Base-by-base conservation (phyloP, 2,113 vertebrate species). In the Paramisgurnus dabryanus region DNA sequence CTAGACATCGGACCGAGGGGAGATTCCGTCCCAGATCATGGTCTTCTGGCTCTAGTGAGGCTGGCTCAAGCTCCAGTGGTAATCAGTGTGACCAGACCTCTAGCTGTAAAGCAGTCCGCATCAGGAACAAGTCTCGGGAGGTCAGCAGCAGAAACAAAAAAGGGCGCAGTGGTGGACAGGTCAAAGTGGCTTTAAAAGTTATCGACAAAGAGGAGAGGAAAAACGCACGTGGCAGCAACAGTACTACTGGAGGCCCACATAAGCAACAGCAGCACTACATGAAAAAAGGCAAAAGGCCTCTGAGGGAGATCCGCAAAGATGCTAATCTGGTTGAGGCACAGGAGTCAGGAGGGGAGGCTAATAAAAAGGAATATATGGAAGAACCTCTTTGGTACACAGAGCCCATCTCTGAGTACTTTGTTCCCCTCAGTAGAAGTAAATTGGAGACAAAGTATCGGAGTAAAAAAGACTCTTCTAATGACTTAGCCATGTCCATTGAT, bases 371-470 rank as follows among this genome's bases (percentile, higher is more conserved):
- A 69, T 99, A 96, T 58, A 96, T 96, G 89, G 98, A 99, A 89
- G 96, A 99, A 85, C 98, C 98, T 4, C 91, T 98, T 90, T 99
- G 98, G 98, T 99, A 99, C 89, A 99, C 98, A 0, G 97, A 99
- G 87, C 98, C 98, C 0, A 96, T 99, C 40, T 92, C 96, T 1
- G 96, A 99, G 66, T 99, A 98, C 87, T 96, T 98, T 78, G 93
- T 96, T 89, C 97, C 98, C 40, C 90, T 95, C 75, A 96, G 95
- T 91, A 94, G 94, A 87, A 99, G 98, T 83, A 99, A 99, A 87
- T 93, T 99, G 66, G 98, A 99, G 91, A 99, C 98, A 78, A 96
- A 96, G 0, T 99, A 99, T 91, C 92, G 96, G 55, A 95, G 91
- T 93, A 93, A 93, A 73, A 92, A 92, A 9, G 94, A 94, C 81